Evolutionary conservation across 2,888 invertebrate species (phyloP).

Genomic region (Cyrtodaria siliqua): DNA sequence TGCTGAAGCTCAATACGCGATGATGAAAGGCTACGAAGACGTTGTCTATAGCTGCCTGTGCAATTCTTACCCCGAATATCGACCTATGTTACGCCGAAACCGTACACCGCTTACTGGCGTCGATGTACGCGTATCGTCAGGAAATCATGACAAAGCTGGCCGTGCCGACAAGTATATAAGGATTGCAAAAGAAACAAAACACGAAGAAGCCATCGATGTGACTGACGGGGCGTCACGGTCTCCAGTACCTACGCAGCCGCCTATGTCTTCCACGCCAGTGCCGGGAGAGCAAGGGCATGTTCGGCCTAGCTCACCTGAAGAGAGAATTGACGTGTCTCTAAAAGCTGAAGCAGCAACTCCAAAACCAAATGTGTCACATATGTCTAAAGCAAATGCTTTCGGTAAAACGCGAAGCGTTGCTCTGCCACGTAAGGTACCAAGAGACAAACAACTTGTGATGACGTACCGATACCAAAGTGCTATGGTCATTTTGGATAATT

Average conservation of each 20-base stretch:
- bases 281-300: not conserved
- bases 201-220: conserved; percentile 11
- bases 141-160: not conserved
- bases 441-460: conserved; percentile 74
- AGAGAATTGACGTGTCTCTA: no score
- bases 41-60: conserved; percentile 73
- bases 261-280: conserved; percentile 24
- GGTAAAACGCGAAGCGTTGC: conserved; percentile 19
- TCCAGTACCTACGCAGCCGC: conserved; percentile 26
- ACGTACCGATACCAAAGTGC: conserved; percentile 78
- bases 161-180: not conserved
- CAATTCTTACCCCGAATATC: conserved; percentile 67
- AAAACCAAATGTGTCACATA: no score
- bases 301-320: no score
- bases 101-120: conserved; percentile 69
- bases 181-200: not conserved
- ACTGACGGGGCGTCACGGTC: no score
- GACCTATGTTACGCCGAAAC: conserved; percentile 66
- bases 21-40: conserved; percentile 84
- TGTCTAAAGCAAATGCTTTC: no score
- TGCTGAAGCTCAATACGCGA: conserved; percentile 83
- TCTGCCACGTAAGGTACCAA: conserved; percentile 51
- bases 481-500: conserved; percentile 82
- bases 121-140: conserved; percentile 1
- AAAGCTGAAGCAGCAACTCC: no score